A percentile compares a stretch with the other conserved stretches of the same genome.
phyloP scores from a whole-genome alignment of 2,113 vertebrate species.

The Cottus gobio region DNA sequence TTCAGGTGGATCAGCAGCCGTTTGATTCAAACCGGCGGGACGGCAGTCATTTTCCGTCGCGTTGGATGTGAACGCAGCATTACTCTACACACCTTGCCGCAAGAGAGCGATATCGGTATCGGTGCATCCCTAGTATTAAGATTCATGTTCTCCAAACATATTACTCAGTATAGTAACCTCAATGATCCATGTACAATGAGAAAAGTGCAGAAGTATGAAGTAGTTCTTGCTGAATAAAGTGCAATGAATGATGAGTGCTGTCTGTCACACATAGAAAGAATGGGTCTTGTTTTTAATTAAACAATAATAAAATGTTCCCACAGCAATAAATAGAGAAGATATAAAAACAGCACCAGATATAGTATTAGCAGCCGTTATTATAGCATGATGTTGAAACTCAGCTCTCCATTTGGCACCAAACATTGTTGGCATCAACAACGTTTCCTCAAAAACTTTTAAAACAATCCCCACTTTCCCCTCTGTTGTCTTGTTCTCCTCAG shows the following conservation, averaged over 20 bases:
- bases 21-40: too few species aligned
- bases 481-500: conserved; percentile 39
- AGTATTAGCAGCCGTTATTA: neutral
- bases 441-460: conserved; percentile 25
- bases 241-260: neutral
- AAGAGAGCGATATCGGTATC: too few species aligned
- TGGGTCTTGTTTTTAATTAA: neutral
- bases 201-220: neutral
- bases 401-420: neutral
- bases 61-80: too few species aligned
- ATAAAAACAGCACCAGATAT: neutral
- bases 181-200: neutral
- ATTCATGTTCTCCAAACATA: neutral
- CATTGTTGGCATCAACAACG: neutral
- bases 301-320: neutral
- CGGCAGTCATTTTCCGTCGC: too few species aligned
- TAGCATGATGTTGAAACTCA: neutral
- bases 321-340: neutral
- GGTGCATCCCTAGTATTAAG: too few species aligned
- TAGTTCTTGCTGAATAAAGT: neutral
- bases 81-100: too few species aligned
- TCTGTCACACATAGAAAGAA: neutral
- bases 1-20: too few species aligned
- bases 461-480: conserved; percentile 28
- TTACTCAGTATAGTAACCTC: neutral